These are phyloP conservation scores for Tetramorium parvispinum DNA, from an alignment of 1,140 invertebrate species.

Conservation along the genomic window DNA sequence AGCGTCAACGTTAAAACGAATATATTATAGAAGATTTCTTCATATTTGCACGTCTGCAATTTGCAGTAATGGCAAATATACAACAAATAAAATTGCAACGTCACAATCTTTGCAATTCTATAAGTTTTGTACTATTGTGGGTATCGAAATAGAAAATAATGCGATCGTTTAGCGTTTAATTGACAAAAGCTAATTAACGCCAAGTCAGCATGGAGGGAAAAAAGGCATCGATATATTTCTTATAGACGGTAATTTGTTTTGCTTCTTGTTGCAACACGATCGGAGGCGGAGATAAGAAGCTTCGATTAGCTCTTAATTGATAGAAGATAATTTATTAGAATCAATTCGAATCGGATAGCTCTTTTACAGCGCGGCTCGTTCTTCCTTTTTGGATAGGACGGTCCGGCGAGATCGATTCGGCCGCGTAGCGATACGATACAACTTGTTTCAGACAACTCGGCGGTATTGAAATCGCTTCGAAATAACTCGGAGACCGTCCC, in stretches of 20 bases:
- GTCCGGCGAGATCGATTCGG: slow-evolving; percentile 33
- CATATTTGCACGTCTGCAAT: not conserved
- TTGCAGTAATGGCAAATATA: not conserved
- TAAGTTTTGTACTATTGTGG: not conserved
- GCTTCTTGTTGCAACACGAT: slow-evolving; percentile 41
- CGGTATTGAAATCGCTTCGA: slow-evolving; percentile 52
- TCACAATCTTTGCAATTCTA: not conserved
- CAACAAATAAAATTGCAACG: too few species aligned
- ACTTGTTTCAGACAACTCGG: slow-evolving; percentile 8
- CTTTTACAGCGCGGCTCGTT: slow-evolving; percentile 11
- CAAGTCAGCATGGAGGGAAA: not conserved
- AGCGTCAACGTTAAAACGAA: not conserved
- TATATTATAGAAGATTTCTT: too few species aligned
- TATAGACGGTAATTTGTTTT: slow-evolving; percentile 4
- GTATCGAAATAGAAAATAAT: not conserved
- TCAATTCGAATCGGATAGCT: slow-evolving; percentile 58
- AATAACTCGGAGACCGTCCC: slow-evolving; percentile 32
- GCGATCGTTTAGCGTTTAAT: slow-evolving; percentile 6
- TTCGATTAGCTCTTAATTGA: slow-evolving; percentile 60
- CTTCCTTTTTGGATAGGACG: slow-evolving; percentile 19
- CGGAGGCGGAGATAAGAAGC: slow-evolving; percentile 24
- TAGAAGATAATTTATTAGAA: slow-evolving; percentile 60
- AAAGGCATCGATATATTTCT: not conserved
- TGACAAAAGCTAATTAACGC: slow-evolving; percentile 47
- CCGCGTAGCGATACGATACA: slow-evolving; percentile 35